A percentile compares a stretch with the other conserved stretches of the same genome.
Conservation (phyloP, 2,113 vertebrate species). For the Rhabdornis inornatus region DNA sequence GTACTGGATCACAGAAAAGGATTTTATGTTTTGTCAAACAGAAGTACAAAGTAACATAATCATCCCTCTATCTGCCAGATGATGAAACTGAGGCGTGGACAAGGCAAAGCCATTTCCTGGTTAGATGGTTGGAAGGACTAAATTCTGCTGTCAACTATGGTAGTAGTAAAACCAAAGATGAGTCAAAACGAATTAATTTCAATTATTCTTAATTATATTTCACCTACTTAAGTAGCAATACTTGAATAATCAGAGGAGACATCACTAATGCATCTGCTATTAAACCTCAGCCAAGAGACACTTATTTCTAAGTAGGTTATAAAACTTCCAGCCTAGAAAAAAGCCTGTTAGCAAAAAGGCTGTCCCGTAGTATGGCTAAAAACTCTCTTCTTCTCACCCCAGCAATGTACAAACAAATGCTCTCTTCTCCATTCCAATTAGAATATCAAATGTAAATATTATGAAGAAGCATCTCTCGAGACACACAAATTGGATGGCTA, state of each 20-base stretch:
- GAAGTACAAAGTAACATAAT: not conserved
- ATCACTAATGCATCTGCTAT: not conserved
- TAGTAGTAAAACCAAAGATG: not conserved
- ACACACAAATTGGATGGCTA: not conserved
- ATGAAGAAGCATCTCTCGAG: not conserved
- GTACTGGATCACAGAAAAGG: not conserved
- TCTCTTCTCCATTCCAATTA: not conserved
- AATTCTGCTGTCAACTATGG: not conserved
- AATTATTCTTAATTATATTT: not conserved
- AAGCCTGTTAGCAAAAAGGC: not conserved
- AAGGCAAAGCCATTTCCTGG: not conserved
- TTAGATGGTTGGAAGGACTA: not conserved
- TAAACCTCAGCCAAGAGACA: not conserved
- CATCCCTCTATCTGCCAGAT: not conserved
- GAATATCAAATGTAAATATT: conserved; percentile 36
- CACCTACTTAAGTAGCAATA: not conserved
- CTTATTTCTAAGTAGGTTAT: not conserved
- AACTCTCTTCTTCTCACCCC: not conserved
- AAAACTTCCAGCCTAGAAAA: not conserved
- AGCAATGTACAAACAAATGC: not conserved
- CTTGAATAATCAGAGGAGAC: not conserved
- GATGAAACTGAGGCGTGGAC: not conserved
- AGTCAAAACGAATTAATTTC: not conserved
- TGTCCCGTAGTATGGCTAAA: not conserved
- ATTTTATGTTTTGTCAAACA: not conserved